Base-by-base conservation (phyloP, 2,888 invertebrate species). In the Parnassius mnemosyne region DNA sequence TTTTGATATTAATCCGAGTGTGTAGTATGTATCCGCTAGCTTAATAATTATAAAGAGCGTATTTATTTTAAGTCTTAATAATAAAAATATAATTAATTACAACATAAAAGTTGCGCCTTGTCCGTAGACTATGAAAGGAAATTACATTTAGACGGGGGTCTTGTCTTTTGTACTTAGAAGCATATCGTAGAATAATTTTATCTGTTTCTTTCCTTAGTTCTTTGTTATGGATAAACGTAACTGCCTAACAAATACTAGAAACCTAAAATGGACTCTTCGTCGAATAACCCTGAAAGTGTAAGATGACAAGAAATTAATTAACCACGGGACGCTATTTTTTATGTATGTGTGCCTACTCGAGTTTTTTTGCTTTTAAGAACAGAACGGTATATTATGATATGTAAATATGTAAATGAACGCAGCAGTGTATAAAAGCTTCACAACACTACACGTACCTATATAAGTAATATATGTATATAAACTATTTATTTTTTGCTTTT, bases 21-120 rank as follows among this genome's bases (percentile, higher is more conserved):
- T 65, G 66, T 70, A 71, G 61, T 68, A 70, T 65, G 66, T 70
- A 66, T 71, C 67, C 67, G 61, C 69, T 69, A 66, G 44, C 56
- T 66, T 64, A 62, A 61, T 64, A 62, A 61, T 69, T 66, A 57
- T 54, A 60, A 66, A 67, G 66, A 66, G 68, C 69, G 69, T 70
- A 68, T 69, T 69, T 66, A 62, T 57, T 66, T 73, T 68, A 71
- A 34, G 34, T 34, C 34, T 69, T 63, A 56, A 61, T 61, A 51
- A 49, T 54, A 54, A 60, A 54, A 11, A 49, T 43, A 49, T 58
- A 44, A 46, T 20, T 41, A 9, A 53, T 42, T 46, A 16, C 51
- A 42, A n/a, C 46, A 55, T 53, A 54, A 62, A 51, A 7, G 34
- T 34, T 41, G 49, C 51, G 25, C 41, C 47, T 62, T 59, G 59